phyloP scores from a whole-genome alignment of 1,140 invertebrate species.

The Caerostris extrusa region DNA sequence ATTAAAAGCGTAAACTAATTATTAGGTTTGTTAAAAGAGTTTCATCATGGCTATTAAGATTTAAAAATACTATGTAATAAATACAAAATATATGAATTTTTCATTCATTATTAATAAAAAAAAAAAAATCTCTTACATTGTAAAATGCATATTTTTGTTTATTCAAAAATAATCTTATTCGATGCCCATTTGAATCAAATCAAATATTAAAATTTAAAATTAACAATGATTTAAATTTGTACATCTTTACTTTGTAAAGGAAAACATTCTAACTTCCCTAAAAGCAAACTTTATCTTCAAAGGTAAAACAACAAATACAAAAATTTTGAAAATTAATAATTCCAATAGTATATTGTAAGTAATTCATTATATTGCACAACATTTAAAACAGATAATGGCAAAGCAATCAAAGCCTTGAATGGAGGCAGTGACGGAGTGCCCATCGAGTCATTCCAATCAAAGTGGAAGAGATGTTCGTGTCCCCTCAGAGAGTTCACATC shows the following conservation, averaged over 20 bases:
- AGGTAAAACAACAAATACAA: neutral
- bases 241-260: neutral
- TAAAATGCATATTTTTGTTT: neutral
- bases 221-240: neutral
- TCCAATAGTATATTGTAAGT: neutral
- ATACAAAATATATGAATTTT: neutral
- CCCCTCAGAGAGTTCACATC: constrained; percentile 87
- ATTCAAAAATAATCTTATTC: neutral
- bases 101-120: neutral
- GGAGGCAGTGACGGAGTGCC: constrained; percentile 86
- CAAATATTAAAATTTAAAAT: neutral
- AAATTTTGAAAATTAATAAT: neutral
- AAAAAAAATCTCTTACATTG: neutral
- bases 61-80: no score
- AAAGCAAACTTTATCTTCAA: neutral
- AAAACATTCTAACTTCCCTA: neutral
- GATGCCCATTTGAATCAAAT: neutral
- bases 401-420: constrained; percentile 94
- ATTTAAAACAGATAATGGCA: constrained; percentile 89
- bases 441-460: constrained; percentile 90
- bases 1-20: no score
- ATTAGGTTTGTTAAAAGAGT: no score
- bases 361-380: neutral
- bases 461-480: constrained; percentile 91
- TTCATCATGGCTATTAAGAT: no score